Conservation (phyloP, 2,113 vertebrate genomes). For the Oenanthe melanoleuca region DNA sequence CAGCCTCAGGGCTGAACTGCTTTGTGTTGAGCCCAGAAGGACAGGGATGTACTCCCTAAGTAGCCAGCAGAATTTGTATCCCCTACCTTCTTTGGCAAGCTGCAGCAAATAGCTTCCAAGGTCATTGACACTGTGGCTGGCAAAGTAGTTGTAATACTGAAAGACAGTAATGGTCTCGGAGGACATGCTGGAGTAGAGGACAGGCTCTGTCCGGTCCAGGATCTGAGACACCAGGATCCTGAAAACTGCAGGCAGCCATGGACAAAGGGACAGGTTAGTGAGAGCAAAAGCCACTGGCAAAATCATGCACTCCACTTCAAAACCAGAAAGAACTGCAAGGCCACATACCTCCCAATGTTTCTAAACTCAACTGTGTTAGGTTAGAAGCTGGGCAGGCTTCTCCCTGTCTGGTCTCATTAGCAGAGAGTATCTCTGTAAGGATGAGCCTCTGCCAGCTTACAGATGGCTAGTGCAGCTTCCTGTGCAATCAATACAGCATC, state of each 20-base stretch:
- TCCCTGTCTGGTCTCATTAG: not conserved
- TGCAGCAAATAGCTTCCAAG: conserved; percentile 87
- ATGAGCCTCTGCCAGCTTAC: not conserved
- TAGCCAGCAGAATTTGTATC: not conserved
- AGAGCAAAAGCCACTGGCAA: not conserved
- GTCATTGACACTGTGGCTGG: conserved; percentile 81
- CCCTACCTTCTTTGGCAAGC: conserved; percentile 87
- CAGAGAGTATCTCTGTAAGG: not conserved
- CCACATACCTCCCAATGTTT: not conserved
- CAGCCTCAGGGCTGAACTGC: not conserved
- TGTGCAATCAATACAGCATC: not conserved
- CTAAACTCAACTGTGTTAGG: not conserved
- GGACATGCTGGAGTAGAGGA: conserved; percentile 75
- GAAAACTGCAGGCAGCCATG: conserved; percentile 76
- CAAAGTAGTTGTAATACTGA: conserved; percentile 89
- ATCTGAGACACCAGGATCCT: conserved; percentile 87
- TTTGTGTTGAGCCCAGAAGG: not conserved
- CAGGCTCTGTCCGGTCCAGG: conserved; percentile 83
- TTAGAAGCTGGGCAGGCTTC: not conserved
- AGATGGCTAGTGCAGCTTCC: not conserved
- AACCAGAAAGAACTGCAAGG: not conserved
- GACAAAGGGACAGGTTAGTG: not conserved
- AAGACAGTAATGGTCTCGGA: conserved; percentile 91
- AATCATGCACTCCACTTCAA: not conserved
- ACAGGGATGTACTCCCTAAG: not conserved